Base-by-base conservation (phyloP, 2,113 vertebrate species). In the Cathartes aura region DNA sequence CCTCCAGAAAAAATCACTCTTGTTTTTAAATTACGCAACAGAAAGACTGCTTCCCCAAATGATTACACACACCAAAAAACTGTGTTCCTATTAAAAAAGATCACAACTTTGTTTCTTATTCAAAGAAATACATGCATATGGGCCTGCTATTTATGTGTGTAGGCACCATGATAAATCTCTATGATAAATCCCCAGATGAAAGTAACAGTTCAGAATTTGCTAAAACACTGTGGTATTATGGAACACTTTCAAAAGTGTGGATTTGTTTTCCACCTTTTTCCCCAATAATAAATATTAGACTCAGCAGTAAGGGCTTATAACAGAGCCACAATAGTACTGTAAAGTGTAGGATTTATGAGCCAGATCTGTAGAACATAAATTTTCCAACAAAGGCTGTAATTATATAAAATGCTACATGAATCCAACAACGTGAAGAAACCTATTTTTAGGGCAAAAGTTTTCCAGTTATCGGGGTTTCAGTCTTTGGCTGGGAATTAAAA, bases 181-280 rank as follows among this genome's bases (percentile, higher is more conserved):
- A 14, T 30, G 48, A 73, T 70, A 90, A 88, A 89, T 89, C 66
- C 62, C 89, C 5, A 9, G 84, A 63, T 71, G 59, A 95, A 93
- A 93, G 38, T 78, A 90, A 24, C 20, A 45, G 45, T 55, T 92
- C 63, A 87, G 82, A 89, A 93, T 90, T 87, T 90, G 50, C 63
- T 93, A 74, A 90, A 88, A 48, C 45, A 43, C 38, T 72, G 6
- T 92, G 45, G 15, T 68, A 26, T 76, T 81, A 58, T 71, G 71
- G 68, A 95, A 89, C 63, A 43, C 47, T 82, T 96, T 84, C 56
- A 84, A 64, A 72, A 74, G 43, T 19, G 34, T 82, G 52, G 87
- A 87, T 96, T 95, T 89, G 56, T 94, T 97, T 96, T 94, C 67
- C 38, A 93, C 47, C 79, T 93, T 94, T 88, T 87, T 60, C 43